These are phyloP conservation scores for Phthorimaea operculella DNA, from an alignment of 1,140 invertebrate species.

Conservation along the genomic window DNA sequence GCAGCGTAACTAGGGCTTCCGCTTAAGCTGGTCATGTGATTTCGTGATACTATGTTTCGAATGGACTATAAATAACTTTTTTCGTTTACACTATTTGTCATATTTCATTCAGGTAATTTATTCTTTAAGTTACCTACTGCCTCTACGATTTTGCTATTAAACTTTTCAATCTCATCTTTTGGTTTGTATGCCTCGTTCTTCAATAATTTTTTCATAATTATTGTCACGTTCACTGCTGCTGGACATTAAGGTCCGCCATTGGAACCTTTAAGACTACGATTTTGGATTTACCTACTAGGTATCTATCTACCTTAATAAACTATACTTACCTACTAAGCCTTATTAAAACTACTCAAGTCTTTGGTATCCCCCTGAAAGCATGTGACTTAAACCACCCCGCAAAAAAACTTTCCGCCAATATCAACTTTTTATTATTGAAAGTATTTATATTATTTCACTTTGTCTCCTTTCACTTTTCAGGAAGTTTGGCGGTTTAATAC, in stretches of 20 bases:
- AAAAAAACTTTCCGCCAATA: constrained; percentile 37
- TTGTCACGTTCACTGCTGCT: neutral
- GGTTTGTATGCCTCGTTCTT: no score
- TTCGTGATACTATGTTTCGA: no score
- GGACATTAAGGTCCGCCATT: no score
- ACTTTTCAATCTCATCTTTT: no score
- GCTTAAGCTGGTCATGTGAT: no score
- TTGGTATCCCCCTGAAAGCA: neutral
- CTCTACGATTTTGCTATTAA: no score
- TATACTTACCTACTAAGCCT: neutral
- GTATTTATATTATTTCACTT: constrained; percentile 66
- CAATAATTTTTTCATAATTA: neutral
- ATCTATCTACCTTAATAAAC: no score
- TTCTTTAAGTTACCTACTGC: no score
- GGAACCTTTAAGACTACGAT: neutral
- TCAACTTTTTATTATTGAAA: constrained; percentile 64
- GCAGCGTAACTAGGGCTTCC: no score
- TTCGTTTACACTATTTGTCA: no score
- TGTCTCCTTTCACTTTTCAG: constrained; percentile 51
- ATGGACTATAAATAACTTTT: no score
- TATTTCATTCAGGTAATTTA: no score
- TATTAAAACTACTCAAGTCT: neutral
- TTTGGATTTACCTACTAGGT: neutral
- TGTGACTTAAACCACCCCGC: constrained; percentile 16
- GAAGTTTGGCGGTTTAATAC: constrained; percentile 60